Evolutionary conservation across 1,140 invertebrate species (phyloP).

Genomic region (Octopus bimaculoides): DNA sequence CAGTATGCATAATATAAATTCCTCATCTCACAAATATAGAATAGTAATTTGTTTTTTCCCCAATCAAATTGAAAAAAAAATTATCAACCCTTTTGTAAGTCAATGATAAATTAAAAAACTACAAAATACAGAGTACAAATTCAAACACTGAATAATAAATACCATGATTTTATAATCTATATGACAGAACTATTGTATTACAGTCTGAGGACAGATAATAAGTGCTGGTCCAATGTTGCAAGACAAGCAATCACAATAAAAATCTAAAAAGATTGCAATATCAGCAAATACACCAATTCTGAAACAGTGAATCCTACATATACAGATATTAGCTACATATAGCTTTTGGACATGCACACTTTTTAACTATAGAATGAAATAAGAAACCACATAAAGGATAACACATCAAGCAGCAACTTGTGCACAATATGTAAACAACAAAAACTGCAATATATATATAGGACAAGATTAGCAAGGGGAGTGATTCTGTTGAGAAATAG

Average conservation of each 20-base stretch:
- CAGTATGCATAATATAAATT: too few species aligned
- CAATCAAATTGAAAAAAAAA: too few species aligned
- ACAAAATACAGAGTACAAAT: too few species aligned
- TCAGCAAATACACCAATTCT: slow-evolving; percentile 8
- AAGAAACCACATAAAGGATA: not conserved
- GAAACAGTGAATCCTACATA: slow-evolving; percentile 6
- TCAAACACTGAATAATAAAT: too few species aligned
- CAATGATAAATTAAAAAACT: too few species aligned
- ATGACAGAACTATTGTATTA: too few species aligned
- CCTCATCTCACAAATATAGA: too few species aligned
- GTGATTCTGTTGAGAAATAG: slow-evolving; percentile 10
- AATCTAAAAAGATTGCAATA: not conserved
- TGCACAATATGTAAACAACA: slow-evolving; percentile 10
- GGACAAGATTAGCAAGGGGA: not conserved
- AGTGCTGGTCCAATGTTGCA: not conserved
- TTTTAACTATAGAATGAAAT: not conserved
- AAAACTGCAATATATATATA: slow-evolving; percentile 2
- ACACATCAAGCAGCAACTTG: slow-evolving; percentile 11
- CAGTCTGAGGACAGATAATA: too few species aligned
- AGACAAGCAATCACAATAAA: slow-evolving; percentile 10
- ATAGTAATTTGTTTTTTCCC: too few species aligned
- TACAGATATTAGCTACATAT: slow-evolving; percentile 6
- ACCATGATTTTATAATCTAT: too few species aligned
- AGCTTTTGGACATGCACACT: slow-evolving; percentile 1
- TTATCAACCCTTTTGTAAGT: too few species aligned